A percentile compares a stretch with the other conserved stretches of the same genome.
Conservation (phyloP, 2,113 vertebrate genomes). For the Oncorhynchus kisutch region DNA sequence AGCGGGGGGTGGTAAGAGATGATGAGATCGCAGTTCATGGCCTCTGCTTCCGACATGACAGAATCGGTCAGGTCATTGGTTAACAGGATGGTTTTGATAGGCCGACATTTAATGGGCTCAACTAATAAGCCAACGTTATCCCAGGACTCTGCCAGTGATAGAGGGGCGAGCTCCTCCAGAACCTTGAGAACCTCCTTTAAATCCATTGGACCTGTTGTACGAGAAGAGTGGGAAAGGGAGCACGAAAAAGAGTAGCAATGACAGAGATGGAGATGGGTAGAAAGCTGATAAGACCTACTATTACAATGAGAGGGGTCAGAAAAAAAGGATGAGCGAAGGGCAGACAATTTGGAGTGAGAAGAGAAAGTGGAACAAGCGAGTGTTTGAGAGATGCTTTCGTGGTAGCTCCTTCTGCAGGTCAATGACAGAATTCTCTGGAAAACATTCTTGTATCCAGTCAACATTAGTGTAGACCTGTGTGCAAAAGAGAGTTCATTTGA, state of each 20-base stretch:
- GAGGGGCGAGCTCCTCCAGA: conserved; percentile 83
- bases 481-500: no score
- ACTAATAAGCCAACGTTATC: conserved; percentile 94
- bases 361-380: neutral
- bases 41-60: conserved; percentile 88
- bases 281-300: neutral
- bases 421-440: conserved; percentile 36
- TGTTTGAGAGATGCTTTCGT: conserved; percentile 2
- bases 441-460: conserved; percentile 40
- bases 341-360: conserved; percentile 4
- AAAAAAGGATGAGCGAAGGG: neutral
- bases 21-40: conserved; percentile 78
- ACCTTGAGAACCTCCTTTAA: conserved; percentile 77
- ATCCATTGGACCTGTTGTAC: conserved; percentile 71
- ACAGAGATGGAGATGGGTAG: neutral
- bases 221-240: conserved; percentile 19
- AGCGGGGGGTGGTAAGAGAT: conserved; percentile 93
- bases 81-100: conserved; percentile 80
- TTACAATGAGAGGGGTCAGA: neutral
- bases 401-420: conserved; percentile 9
- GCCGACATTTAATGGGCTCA: conserved; percentile 83
- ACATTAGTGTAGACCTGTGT: conserved; percentile 48
- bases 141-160: conserved; percentile 89
- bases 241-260: neutral
- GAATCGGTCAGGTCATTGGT: conserved; percentile 87